Conservation (phyloP, 1,140 invertebrate species). For the Ooceraea biroi region DNA sequence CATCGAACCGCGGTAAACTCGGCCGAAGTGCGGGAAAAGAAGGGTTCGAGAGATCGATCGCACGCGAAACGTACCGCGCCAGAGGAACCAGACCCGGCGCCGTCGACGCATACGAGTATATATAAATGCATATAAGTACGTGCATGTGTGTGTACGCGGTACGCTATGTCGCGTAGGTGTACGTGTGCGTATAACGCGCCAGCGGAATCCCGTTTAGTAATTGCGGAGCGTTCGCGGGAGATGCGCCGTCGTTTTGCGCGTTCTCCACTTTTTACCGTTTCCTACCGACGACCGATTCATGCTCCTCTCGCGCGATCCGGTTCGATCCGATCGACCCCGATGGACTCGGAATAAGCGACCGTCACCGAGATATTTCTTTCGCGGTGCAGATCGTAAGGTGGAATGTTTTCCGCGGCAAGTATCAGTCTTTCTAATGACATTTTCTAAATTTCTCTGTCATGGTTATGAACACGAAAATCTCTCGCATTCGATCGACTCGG, state of each 20-base stretch:
- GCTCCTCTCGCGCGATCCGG: conserved; percentile 20
- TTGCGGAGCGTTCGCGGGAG: conserved; percentile 18
- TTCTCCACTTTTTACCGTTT: conserved; percentile 29
- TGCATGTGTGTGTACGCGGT: too few relatives aligned
- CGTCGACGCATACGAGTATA: conserved; percentile 13
- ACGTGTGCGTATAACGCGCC: conserved; percentile 17
- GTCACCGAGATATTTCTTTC: neutral
- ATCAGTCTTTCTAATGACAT: neutral
- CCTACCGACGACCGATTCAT: neutral
- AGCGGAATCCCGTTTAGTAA: conserved; percentile 18
- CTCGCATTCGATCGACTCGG: neutral
- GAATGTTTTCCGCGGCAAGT: neutral
- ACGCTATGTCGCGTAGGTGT: too few relatives aligned
- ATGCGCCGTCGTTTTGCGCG: conserved; percentile 5
- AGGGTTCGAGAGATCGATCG: conserved; percentile 31
- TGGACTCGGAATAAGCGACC: neutral
- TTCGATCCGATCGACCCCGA: conserved; percentile 35
- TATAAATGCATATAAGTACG: neutral
- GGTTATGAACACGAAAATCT: neutral
- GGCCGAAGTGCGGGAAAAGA: conserved; percentile 23
- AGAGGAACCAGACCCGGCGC: conserved; percentile 48
- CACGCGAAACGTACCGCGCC: conserved; percentile 15
- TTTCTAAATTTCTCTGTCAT: neutral
- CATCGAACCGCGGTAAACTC: conserved; percentile 17
- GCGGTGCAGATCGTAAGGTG: neutral